Evolutionary conservation across 2,113 vertebrate genomes (phyloP), one percentile per base, ranked within the genome.

Genomic region (Macroglossus sobrinus): DNA sequence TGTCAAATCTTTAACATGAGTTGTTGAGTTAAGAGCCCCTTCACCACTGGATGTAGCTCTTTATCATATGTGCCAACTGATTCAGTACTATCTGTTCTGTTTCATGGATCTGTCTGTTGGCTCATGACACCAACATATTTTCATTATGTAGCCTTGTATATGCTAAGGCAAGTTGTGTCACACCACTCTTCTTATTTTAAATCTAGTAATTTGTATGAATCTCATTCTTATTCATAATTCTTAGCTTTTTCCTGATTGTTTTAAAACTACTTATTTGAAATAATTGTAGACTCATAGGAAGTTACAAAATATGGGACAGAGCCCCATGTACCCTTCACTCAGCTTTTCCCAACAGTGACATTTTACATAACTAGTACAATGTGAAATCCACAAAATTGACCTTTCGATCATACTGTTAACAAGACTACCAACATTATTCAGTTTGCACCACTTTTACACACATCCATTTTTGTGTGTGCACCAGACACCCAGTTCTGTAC

Each of bases 51-150:
- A 2, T 4, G 4, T 3, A 8, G 5, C 24, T 35, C 45, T 71
- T 43, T 13, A 33, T 24, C 47, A 24, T 5, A 22, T 0, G 0
- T 19, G 13, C 6, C 3, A 0, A 35, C 26, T 13, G 10, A 18
- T 14, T 28, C 38, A 6, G 28, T 15, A 19, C 55, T 40, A 0
- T 2, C 26, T 66, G 18, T 66, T 66, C 38, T 24, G 1, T n/a
- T 64, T 47, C 64, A 14, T 0, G 5, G n/a, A 2, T 45, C 21
- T 61, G 14, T 50, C 50, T 9, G 35, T 4, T 4, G 75, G 53
- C 12, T 30, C 55, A 35, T 4, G 6, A 33, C 3, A 24, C 40
- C n/a, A 78, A 69, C 3, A 19, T 16, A 16, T 84, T 45, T 26
- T 55, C 38, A 8, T 22, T 16, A 18, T 4, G 7, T 24, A 13